phyloP scores from a whole-genome alignment of 1,140 invertebrate species.

The Xylocopa sonorina region DNA sequence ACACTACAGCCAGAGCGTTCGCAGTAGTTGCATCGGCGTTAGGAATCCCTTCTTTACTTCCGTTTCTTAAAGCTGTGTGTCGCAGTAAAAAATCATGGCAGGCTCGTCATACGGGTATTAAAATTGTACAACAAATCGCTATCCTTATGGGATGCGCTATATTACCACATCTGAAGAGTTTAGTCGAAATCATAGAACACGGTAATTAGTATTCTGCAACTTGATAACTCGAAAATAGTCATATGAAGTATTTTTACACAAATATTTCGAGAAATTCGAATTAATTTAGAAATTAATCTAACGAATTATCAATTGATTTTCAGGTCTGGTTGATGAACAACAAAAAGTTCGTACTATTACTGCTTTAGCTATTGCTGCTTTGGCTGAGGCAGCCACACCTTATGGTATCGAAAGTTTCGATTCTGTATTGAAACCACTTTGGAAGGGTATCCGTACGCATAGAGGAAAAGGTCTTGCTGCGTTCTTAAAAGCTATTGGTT shows the following conservation, averaged over 20 bases:
- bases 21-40: slow-evolving; percentile 99
- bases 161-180: slow-evolving; percentile 97
- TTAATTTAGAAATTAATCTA: too few relatives aligned
- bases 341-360: slow-evolving; percentile 98
- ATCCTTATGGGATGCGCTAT: slow-evolving; percentile 99
- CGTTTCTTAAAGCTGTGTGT: slow-evolving; percentile 99
- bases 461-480: slow-evolving; percentile 99
- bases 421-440: slow-evolving; percentile 98
- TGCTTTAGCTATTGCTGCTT: slow-evolving; percentile 97
- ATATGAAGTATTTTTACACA: too few relatives aligned
- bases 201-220: slow-evolving; percentile 82
- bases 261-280: too few relatives aligned
- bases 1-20: slow-evolving; percentile 99
- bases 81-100: slow-evolving; percentile 99
- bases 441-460: slow-evolving; percentile 99
- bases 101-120: slow-evolving; percentile 99
- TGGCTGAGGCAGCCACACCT: slow-evolving; percentile 98
- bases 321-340: slow-evolving; percentile 91
- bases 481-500: slow-evolving; percentile 99
- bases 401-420: slow-evolving; percentile 99
- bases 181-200: slow-evolving; percentile 99
- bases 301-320: slow-evolving; percentile 41
- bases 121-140: slow-evolving; percentile 99
- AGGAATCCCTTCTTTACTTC: slow-evolving; percentile 98
- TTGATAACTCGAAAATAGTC: too few relatives aligned